Conservation (phyloP, 2,888 invertebrate species). For the Papilio gigon region DNA sequence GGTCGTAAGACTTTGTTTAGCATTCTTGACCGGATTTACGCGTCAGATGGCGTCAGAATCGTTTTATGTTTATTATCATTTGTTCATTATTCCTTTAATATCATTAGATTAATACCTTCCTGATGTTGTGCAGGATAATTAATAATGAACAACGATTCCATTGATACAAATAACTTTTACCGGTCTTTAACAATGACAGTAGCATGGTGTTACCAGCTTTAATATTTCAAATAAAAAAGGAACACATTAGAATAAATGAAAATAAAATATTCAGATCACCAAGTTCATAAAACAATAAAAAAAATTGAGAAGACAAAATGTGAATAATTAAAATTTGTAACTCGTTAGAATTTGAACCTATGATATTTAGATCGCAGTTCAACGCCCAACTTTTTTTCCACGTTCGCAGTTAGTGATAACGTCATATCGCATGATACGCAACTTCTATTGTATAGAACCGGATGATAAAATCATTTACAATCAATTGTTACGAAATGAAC, state of each 20-base stretch:
- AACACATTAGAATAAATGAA: too few species aligned
- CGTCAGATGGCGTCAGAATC: constrained; percentile 32
- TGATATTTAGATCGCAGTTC: constrained; percentile 15
- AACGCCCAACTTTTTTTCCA: constrained; percentile 9
- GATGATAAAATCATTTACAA: constrained; percentile 33
- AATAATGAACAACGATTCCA: neutral
- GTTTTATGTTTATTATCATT: constrained; percentile 26
- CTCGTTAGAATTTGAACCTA: neutral
- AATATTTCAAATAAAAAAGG: too few species aligned
- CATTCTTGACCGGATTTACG: constrained; percentile 39
- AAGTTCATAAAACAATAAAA: neutral
- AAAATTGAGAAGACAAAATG: neutral
- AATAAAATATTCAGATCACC: too few species aligned
- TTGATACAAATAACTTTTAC: neutral
- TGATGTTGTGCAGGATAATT: constrained; percentile 14
- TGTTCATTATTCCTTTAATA: constrained; percentile 21
- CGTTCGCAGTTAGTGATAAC: neutral
- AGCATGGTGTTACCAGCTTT: too few species aligned
- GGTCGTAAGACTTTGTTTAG: constrained; percentile 27
- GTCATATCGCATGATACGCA: constrained; percentile 23
- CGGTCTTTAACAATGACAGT: neutral
- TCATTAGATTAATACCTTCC: constrained; percentile 30
- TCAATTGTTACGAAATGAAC: constrained; percentile 19
- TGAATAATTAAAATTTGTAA: neutral
- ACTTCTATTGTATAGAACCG: constrained; percentile 9